Base-by-base conservation (phyloP, 2,113 vertebrate genomes). In the Natator depressus region DNA sequence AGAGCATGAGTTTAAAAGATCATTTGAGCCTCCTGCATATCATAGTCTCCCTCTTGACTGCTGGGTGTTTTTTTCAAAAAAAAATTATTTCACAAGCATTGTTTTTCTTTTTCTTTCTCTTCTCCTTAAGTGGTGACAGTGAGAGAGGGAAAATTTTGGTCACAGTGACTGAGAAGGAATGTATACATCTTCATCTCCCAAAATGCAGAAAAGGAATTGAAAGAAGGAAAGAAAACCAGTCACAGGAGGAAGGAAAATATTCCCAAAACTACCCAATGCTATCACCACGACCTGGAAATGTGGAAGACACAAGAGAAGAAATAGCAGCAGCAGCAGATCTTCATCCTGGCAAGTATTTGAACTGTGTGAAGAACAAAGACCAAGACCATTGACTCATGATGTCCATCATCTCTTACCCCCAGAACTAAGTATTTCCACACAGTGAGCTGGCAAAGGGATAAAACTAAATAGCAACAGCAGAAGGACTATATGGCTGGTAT, bases 201-300 rank as follows among this genome's bases (percentile, higher is more conserved):
- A 42, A 47, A 24, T 75, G 57, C 51, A 87, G 22, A 65, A 72
- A 38, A 72, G n/a, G 35, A 72, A 38, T 38, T 72, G 65, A 35
- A 10, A 86, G 24, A 62, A 2, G 8, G 79, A 57, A 57, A 81
- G 72, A 6, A 76, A 69, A 51, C 3, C 80, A 89, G 47, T 31
- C 13, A 86, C 82, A 90, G 92, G 10, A 57, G 59, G 31, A 80
- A 88, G 75, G 20, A 20, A 22, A 82, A 84, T 79, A 54, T 90
- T 46, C n/a, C n/a, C 8, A 69, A 69, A 69, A 69, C n/a, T 19
- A 62, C 29, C 13, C 59, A 19, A 5, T 72, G 19, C n/a, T 9
- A 20, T 38, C n/a, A 38, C 65, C 17, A 38, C 5, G 4, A 72
- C 20, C 78, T 29, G 10, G n/a, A 22, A 93, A 88, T 75, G 12